A percentile compares a stretch with the other conserved stretches of the same genome.
Evolutionary conservation across 2,888 invertebrate species (phyloP).

Genomic region (Meloe dianella): DNA sequence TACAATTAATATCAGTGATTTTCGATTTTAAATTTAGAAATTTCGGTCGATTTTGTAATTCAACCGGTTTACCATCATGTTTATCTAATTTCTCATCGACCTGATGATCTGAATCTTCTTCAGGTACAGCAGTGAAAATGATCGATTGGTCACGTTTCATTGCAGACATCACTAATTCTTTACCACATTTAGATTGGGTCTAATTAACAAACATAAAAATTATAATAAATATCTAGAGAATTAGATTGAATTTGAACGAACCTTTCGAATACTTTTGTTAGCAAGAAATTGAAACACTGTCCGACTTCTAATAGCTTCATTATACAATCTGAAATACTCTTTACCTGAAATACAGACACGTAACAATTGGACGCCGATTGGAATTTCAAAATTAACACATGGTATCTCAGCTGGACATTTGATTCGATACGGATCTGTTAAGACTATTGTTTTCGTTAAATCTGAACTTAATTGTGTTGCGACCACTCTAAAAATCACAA

Average conservation of each 20-base stretch:
- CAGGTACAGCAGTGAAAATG: slow-evolving; percentile 83
- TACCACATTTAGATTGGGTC: slow-evolving; percentile 18
- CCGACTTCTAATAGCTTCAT: slow-evolving; percentile 59
- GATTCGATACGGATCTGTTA: slow-evolving; percentile 83
- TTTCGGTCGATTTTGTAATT: slow-evolving; percentile 49
- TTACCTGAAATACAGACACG: slow-evolving; percentile 75
- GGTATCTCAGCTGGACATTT: slow-evolving; percentile 80
- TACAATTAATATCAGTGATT: slow-evolving; percentile 47
- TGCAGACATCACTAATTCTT: slow-evolving; percentile 58
- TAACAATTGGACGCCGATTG: slow-evolving; percentile 80
- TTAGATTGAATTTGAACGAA: slow-evolving; percentile 21
- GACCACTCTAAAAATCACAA: slow-evolving; percentile 69
- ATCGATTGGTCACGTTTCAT: slow-evolving; percentile 82
- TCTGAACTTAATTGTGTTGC: slow-evolving; percentile 78
- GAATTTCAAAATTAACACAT: slow-evolving; percentile 72
- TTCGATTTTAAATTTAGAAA: slow-evolving; percentile 55
- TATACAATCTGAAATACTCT: slow-evolving; percentile 65
- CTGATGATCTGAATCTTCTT: slow-evolving; percentile 66
- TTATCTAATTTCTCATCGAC: slow-evolving; percentile 34
- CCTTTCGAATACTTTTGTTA: slow-evolving; percentile 46
- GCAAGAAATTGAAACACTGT: slow-evolving; percentile 51
- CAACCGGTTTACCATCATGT: slow-evolving; percentile 27
- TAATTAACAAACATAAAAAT: not conserved
- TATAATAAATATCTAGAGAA: too few species aligned
- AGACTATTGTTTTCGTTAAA: slow-evolving; percentile 78